phyloP scores from a whole-genome alignment of 2,888 invertebrate genomes.

The Ornithoptera alexandrae region DNA sequence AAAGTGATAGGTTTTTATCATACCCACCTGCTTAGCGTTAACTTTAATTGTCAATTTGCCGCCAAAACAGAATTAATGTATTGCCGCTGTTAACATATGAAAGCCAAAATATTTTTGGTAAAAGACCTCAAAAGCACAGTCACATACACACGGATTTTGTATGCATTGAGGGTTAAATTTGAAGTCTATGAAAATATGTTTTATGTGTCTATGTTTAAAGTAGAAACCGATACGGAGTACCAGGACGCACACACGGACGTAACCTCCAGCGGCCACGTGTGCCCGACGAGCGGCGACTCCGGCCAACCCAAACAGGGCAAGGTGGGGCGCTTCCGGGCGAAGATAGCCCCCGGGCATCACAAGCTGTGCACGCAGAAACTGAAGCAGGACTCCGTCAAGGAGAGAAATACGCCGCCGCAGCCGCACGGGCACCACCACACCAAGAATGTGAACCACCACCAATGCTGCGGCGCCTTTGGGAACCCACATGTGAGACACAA shows the following conservation, averaged over 20 bases:
- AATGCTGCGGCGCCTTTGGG: slow-evolving; percentile 75
- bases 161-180: background rate
- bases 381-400: slow-evolving; percentile 48
- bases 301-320: slow-evolving; percentile 56
- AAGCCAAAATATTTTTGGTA: too few relatives aligned
- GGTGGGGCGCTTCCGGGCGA: slow-evolving; percentile 63
- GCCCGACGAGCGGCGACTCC: slow-evolving; percentile 47
- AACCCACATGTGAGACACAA: slow-evolving; percentile 74
- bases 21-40: too few relatives aligned
- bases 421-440: slow-evolving; percentile 71
- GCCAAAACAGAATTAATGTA: too few relatives aligned
- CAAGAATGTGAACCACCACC: slow-evolving; percentile 72
- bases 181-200: background rate
- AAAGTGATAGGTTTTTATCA: too few relatives aligned
- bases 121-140: too few relatives aligned
- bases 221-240: slow-evolving; percentile 70
- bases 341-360: slow-evolving; percentile 65
- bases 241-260: slow-evolving; percentile 60
- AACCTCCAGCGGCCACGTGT: slow-evolving; percentile 44
- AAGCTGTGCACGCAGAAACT: slow-evolving; percentile 52
- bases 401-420: slow-evolving; percentile 36
- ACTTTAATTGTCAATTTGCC: too few relatives aligned
- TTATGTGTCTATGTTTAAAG: background rate
- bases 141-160: background rate
- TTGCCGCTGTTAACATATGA: too few relatives aligned